phyloP scores from a whole-genome alignment of 2,888 invertebrate species.

The Acleris emargana region DNA sequence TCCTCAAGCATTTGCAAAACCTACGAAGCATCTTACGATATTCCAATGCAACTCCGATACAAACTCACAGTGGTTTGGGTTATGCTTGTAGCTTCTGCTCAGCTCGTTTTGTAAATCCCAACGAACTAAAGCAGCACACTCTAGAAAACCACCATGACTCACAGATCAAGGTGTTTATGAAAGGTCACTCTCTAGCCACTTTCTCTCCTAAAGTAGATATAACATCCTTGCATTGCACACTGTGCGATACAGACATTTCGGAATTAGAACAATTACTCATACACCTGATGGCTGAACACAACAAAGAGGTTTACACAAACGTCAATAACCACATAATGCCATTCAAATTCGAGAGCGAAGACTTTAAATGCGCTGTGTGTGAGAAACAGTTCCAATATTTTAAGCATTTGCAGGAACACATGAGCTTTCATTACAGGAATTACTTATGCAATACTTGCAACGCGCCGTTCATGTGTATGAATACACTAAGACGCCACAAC shows the following conservation, averaged over 20 bases:
- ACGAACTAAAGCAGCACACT: conserved; percentile 58
- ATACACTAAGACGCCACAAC: not conserved
- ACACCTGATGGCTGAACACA: conserved; percentile 47
- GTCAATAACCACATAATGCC: conserved; percentile 55
- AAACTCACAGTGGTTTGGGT: conserved; percentile 50
- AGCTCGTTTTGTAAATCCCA: conserved; percentile 47
- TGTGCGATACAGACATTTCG: conserved; percentile 43
- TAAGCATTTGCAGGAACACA: conserved; percentile 52
- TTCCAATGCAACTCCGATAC: conserved; percentile 64
- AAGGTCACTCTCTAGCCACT: conserved; percentile 40
- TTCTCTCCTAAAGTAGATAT: conserved; percentile 61
- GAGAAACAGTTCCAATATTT: conserved; percentile 44
- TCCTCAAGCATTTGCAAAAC: conserved; percentile 55
- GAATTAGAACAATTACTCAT: conserved; percentile 45
- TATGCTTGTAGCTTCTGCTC: conserved; percentile 60
- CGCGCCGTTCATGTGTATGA: conserved; percentile 43
- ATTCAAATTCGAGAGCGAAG: conserved; percentile 50
- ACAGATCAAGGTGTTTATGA: conserved; percentile 48
- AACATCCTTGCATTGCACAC: conserved; percentile 49
- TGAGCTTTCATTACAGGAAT: conserved; percentile 59
- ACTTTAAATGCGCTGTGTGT: conserved; percentile 53
- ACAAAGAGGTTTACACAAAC: conserved; percentile 47
- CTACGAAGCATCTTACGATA: conserved; percentile 52
- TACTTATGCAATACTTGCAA: conserved; percentile 55
- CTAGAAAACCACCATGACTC: conserved; percentile 48